Base-by-base conservation (phyloP, 2,888 invertebrate genomes). In the Nomada goodeniana region DNA sequence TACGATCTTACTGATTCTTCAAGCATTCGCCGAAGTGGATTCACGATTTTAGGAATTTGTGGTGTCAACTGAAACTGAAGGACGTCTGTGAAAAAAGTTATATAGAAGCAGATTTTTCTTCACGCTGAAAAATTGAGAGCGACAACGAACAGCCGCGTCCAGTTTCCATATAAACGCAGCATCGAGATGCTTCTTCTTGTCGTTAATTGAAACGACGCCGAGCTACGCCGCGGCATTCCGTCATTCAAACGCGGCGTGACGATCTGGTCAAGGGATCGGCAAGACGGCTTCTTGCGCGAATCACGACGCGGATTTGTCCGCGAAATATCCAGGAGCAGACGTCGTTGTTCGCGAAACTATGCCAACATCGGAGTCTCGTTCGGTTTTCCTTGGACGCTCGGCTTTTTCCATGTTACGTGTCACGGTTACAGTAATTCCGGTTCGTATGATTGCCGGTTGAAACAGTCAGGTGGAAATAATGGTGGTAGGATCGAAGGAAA, bases 241-340 rank as follows among this genome's bases (percentile, higher is more conserved):
- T 57, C 60, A 57, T 55, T 59, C 71, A 68, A 55, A 53, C 65
- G 47, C 47, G 60, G 59, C 64, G 59, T 61, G 67, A 73, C 77
- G 78, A 88, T 80, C 83, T 70, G 74, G 71, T 80, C 84, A 86
- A 68, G 15, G 36, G 67, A 53, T 67, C n/a, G 67, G 36, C 42
- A 18, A 84, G 86, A 89, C 90, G 87, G 85, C 90, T 89, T 88
- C 75, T 85, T 85, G 61, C 74, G 7, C 15, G 18, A 20, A 9
- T 42, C 68, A 61, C 52, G 44, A 72, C 69, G 84, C 71, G 88
- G 86, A 91, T 85, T 86, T 85, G 71, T 85, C 84, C 60, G 76
- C 68, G 65, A 68, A 73, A 84, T 75, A 80, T 77, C 74, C 29
- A n/a, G 63, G 42, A 36, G 52, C 20, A n/a, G 44, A 69, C 64